Evolutionary conservation across 2,113 vertebrate genomes (phyloP).

Genomic region (Phaethornis superciliosus): DNA sequence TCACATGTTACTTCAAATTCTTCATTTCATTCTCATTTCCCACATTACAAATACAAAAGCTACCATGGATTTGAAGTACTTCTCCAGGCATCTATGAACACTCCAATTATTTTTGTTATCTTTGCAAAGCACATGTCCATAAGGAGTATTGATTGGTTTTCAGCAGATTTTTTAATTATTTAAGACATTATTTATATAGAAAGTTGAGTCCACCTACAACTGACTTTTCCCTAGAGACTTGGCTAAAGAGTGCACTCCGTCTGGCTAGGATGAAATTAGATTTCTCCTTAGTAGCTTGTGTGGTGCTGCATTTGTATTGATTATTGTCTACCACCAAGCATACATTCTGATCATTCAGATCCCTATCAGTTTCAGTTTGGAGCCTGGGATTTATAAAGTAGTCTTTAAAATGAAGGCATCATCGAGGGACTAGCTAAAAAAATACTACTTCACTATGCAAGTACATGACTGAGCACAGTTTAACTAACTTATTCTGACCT

Average conservation of each 20-base stretch:
- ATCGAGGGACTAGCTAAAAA: neutral
- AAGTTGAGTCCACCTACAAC: neutral
- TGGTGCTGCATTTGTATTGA: neutral
- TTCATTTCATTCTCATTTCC: neutral
- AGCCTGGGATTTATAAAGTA: neutral
- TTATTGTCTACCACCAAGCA: neutral
- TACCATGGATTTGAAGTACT: neutral
- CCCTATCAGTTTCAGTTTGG: neutral
- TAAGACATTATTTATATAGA: neutral
- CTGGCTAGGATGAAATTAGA: neutral
- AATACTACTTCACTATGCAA: neutral
- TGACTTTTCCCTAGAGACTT: neutral
- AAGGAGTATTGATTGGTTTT: neutral
- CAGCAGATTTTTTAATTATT: neutral
- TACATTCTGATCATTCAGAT: neutral
- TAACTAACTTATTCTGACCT: neutral
- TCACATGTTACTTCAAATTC: neutral
- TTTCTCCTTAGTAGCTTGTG: neutral
- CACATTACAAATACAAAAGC: neutral
- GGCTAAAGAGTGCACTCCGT: neutral
- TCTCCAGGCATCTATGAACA: neutral
- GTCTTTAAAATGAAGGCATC: neutral
- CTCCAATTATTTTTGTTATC: neutral
- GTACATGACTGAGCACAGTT: neutral
- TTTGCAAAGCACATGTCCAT: neutral